These are phyloP conservation scores for Macrostomum lignano DNA, from an alignment of 1,140 invertebrate species.

Conservation along the genomic window DNA sequence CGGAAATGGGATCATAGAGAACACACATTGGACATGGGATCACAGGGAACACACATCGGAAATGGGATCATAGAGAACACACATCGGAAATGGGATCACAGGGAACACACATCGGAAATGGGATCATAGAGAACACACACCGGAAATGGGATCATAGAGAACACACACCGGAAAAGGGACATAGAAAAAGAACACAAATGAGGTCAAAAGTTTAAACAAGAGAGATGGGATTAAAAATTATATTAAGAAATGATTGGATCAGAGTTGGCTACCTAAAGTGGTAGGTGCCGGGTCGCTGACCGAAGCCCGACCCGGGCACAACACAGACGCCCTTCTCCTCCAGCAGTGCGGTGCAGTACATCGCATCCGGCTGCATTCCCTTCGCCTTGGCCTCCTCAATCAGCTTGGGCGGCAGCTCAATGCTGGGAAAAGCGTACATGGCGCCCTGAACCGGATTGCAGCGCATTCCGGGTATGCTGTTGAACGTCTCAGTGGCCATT, in stretches of 20 bases:
- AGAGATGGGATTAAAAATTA: too few species aligned
- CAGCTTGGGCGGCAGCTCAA: conserved; percentile 28
- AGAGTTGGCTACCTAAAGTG: conserved; percentile 43
- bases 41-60: too few species aligned
- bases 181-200: too few species aligned
- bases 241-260: not conserved
- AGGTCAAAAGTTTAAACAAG: too few species aligned
- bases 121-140: too few species aligned
- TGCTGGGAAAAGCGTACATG: conserved; percentile 71
- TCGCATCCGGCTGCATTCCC: conserved; percentile 45
- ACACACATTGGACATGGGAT: too few species aligned
- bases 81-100: too few species aligned
- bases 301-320: conserved; percentile 75
- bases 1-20: too few species aligned
- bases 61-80: too few species aligned
- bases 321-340: conserved; percentile 63
- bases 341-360: conserved; percentile 69
- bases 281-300: conserved; percentile 63
- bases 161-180: too few species aligned
- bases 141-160: too few species aligned
- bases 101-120: too few species aligned
- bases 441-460: conserved; percentile 62
- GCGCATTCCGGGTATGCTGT: conserved; percentile 57
- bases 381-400: conserved; percentile 27
- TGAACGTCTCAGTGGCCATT: conserved; percentile 63